phyloP scores from a whole-genome alignment of 2,888 invertebrate species.

The Nymphalis polychloros region DNA sequence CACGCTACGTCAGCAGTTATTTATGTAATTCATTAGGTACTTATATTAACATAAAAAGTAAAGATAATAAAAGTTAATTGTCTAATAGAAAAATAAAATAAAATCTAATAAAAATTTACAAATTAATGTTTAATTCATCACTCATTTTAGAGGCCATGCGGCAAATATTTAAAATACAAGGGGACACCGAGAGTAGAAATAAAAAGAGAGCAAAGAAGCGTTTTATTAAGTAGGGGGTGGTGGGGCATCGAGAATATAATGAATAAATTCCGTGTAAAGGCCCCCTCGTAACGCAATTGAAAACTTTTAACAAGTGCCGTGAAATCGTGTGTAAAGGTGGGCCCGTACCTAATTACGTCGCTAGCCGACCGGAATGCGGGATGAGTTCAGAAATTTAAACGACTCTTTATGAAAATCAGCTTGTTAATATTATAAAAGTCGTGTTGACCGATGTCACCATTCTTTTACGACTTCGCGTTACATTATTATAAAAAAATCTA shows the following conservation, averaged over 20 bases:
- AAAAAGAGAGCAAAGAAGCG: conserved; percentile 73
- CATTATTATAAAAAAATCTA: conserved; percentile 5
- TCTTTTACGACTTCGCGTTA: conserved; percentile 17
- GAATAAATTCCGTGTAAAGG: conserved; percentile 79
- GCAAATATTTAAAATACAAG: conserved; percentile 77
- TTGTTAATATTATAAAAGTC: conserved; percentile 63
- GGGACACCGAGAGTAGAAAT: conserved; percentile 54
- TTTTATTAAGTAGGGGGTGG: conserved; percentile 74
- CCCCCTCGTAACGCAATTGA: conserved; percentile 79
- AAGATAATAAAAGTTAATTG: not conserved
- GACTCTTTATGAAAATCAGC: conserved; percentile 68
- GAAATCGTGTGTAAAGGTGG: conserved; percentile 81
- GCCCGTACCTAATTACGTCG: conserved; percentile 72
- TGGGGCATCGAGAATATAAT: conserved; percentile 68
- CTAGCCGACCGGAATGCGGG: conserved; percentile 68
- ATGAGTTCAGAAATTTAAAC: conserved; percentile 75
- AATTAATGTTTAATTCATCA: conserved; percentile 74
- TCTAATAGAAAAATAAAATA: conserved; percentile 13
- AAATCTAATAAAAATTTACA: conserved; percentile 47
- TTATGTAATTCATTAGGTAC: not conserved
- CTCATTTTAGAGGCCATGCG: conserved; percentile 71
- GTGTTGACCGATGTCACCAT: conserved; percentile 48
- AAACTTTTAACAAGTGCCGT: conserved; percentile 81
- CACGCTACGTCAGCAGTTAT: not conserved
- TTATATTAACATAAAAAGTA: not conserved